Percentiles rank a stretch among this genome's conserved stretches.
These are phyloP conservation scores for Eupelmus urozonus DNA, from an alignment of 2,888 invertebrate genomes.

Conservation along the genomic window DNA sequence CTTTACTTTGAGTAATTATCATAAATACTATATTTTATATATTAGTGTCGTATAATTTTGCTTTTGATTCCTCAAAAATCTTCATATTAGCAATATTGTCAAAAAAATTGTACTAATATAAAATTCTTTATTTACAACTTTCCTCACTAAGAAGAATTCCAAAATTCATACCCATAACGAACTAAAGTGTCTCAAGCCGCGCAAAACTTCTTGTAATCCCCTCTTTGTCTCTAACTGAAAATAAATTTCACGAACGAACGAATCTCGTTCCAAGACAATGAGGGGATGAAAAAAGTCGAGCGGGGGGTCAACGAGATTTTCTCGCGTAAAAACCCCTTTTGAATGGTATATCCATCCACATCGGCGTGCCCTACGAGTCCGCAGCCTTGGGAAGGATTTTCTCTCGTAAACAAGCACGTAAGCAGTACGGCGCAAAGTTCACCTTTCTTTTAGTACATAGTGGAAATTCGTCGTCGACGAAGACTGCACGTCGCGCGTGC, in stretches of 20 bases:
- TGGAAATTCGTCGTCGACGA: conserved; percentile 3
- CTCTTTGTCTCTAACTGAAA: conserved; percentile 14
- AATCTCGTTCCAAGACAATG: conserved; percentile 15
- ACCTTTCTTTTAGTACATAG: background rate
- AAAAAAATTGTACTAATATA: background rate
- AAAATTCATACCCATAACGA: background rate
- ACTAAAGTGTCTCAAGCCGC: background rate
- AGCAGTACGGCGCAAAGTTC: background rate
- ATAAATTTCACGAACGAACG: conserved; percentile 45
- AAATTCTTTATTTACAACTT: background rate
- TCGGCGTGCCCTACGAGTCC: background rate
- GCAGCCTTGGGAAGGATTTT: conserved; percentile 17
- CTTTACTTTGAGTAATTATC: too few relatives aligned
- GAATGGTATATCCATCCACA: too few relatives aligned
- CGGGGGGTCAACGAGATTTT: conserved; percentile 1
- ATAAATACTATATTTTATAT: too few relatives aligned
- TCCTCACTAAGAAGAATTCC: background rate
- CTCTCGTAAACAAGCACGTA: conserved; percentile 5
- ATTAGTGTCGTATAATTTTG: too few relatives aligned
- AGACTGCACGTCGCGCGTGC: conserved; percentile 1
- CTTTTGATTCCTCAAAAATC: background rate
- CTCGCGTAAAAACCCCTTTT: conserved; percentile 3
- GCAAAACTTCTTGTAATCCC: conserved; percentile 22
- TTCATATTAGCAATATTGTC: too few relatives aligned
- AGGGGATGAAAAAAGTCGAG: conserved; percentile 6